Base-by-base conservation (phyloP, 2,113 vertebrate genomes). In the Papio anubis region DNA sequence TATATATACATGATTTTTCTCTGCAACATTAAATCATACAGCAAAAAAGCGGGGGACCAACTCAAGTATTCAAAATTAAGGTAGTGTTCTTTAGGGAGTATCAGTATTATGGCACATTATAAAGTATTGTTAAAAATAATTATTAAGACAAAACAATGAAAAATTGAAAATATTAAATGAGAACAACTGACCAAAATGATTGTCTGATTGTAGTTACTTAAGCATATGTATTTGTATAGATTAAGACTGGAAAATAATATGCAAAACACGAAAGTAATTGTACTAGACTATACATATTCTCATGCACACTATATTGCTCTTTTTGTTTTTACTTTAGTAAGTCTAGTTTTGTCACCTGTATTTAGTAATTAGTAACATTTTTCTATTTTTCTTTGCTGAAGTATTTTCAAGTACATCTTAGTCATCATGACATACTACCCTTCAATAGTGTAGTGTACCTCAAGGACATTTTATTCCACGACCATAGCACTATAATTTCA, bases 161-260 rank as follows among this genome's bases (percentile, higher is more conserved):
- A 88, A 96, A 96, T 8, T 50, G n/a, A 93, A 96, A 82, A 55
- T 93, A 70, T 86, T 78, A 66, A 96, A 50, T 86, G 61, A 86
- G 48, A 64, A 80, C 78, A 89, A 7, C 1, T 30, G 27, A 91
- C 91, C 91, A 52, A 87, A 81, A n/a, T 82, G 38, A 64, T 78
- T 64, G 1, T n/a, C 5, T 50, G 18, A 83, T 32, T 75, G 7
- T 5, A 75, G 8, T 79, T 55, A 85, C 20, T 66, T n/a, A 79
- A 92, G 75, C 75, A 59, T 76, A 76, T 32, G 2, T 27, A 38
- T 91, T 90, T 90, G 3, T 66, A 85, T 48, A 81, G 87, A 90
- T 48, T 73, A 90, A 96, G 38, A 85, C 61, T 73, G 13, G n/a
- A 86, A 92, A 81, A 59, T 76, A n/a, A 88, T 50, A 64, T 16